These are phyloP conservation scores for Pituophis catenifer DNA, from an alignment of 2,113 vertebrate genomes.

Conservation along the genomic window DNA sequence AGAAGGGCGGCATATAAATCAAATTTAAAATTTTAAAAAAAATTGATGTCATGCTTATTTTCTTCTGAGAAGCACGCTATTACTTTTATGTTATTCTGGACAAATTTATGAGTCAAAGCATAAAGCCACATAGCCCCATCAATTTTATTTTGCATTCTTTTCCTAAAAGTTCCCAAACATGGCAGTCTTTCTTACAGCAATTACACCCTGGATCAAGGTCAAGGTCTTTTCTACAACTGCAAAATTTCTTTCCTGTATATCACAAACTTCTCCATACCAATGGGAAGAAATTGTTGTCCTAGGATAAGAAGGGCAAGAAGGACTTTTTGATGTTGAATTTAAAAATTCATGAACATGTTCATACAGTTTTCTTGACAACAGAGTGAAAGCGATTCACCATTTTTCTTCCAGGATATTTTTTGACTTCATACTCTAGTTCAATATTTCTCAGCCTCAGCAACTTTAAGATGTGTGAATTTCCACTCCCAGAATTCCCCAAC, in stretches of 20 bases:
- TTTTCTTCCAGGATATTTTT: background rate
- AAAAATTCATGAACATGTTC: background rate
- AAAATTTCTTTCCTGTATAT: background rate
- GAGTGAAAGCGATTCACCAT: background rate
- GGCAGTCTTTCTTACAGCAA: background rate
- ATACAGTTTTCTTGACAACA: background rate
- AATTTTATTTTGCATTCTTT: background rate
- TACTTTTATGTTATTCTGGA: background rate
- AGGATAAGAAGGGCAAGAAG: background rate
- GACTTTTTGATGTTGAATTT: background rate
- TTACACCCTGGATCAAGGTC: background rate
- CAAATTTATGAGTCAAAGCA: background rate
- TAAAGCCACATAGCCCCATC: background rate
- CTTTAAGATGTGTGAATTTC: background rate
- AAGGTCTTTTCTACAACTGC: background rate
- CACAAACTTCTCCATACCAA: background rate
- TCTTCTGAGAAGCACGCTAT: background rate
- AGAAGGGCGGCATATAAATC: too few species aligned
- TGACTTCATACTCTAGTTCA: background rate
- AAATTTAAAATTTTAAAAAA: too few species aligned
- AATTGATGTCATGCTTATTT: background rate
- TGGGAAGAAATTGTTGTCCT: background rate
- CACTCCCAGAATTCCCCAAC: background rate
- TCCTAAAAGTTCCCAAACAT: background rate
- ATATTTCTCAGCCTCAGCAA: background rate